Percentiles rank a stretch among this genome's conserved stretches.
phyloP scores from a whole-genome alignment of 92 coral and sea anemone species.

The Bergia sp. region DNA sequence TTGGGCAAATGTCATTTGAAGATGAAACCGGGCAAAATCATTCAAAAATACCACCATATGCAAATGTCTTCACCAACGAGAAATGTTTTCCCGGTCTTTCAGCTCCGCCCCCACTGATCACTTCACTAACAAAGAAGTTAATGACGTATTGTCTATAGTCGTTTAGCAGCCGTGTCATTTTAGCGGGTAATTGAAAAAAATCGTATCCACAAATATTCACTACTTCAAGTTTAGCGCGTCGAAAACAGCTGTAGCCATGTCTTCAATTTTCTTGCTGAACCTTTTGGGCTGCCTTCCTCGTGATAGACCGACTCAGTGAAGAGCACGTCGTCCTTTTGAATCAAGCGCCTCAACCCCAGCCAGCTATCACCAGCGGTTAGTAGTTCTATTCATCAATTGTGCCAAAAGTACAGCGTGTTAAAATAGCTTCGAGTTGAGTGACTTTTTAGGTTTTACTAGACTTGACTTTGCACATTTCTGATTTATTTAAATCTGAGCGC shows the following conservation, averaged over 20 bases:
- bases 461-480: not conserved
- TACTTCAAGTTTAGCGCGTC: slow-evolving; percentile 13
- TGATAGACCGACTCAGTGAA: not conserved
- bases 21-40: slow-evolving; percentile 17
- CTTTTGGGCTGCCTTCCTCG: not conserved
- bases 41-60: slow-evolving; percentile 11
- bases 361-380: not conserved
- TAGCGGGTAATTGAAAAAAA: slow-evolving; percentile 10
- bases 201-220: not conserved
- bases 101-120: slow-evolving; percentile 9
- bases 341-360: not conserved
- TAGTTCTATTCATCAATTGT: not conserved
- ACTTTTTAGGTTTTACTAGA: not conserved
- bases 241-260: slow-evolving; percentile 7
- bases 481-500: not conserved
- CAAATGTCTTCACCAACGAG: slow-evolving; percentile 16
- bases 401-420: not conserved
- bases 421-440: not conserved
- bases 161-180: slow-evolving; percentile 17
- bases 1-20: not conserved
- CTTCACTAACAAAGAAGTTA: slow-evolving; percentile 7
- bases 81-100: slow-evolving; percentile 7
- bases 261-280: not conserved
- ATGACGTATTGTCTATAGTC: slow-evolving; percentile 6
- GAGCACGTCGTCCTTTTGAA: not conserved